A percentile compares a stretch with the other conserved stretches of the same genome.
Conservation (phyloP, 2,888 invertebrate genomes). For the Nomada fabriciana region DNA sequence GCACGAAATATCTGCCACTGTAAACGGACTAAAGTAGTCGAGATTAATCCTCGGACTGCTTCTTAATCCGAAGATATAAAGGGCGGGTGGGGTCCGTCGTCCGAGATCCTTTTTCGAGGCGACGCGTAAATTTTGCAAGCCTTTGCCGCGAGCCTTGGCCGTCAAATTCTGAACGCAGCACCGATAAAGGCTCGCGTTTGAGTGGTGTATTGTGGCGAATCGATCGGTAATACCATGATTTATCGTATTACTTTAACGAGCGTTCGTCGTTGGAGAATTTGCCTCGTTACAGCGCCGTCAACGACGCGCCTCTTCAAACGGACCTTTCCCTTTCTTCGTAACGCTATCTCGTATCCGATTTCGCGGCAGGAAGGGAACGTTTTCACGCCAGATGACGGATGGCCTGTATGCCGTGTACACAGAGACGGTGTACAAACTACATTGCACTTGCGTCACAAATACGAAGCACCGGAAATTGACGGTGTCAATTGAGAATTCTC, state of each 20-base stretch:
- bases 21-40: too few relatives aligned
- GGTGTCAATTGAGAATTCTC: neutral
- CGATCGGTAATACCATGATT: slow-evolving; percentile 51
- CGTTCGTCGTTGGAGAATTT: slow-evolving; percentile 9
- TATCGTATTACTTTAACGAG: slow-evolving; percentile 48
- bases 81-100: neutral
- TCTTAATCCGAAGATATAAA: neutral
- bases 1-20: too few relatives aligned
- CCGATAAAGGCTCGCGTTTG: slow-evolving; percentile 12
- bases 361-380: slow-evolving; percentile 27
- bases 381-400: slow-evolving; percentile 1
- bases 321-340: slow-evolving; percentile 44
- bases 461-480: neutral
- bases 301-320: slow-evolving; percentile 19
- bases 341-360: slow-evolving; percentile 47
- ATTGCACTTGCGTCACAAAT: too few relatives aligned
- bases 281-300: slow-evolving; percentile 25
- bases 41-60: neutral
- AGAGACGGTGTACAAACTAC: neutral
- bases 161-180: slow-evolving; percentile 18
- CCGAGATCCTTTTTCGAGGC: neutral
- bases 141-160: neutral
- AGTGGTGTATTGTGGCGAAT: slow-evolving; percentile 6
- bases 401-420: neutral
- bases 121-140: neutral